Base-by-base conservation (phyloP, 2,888 invertebrate genomes). In the Diaphora mendica region DNA sequence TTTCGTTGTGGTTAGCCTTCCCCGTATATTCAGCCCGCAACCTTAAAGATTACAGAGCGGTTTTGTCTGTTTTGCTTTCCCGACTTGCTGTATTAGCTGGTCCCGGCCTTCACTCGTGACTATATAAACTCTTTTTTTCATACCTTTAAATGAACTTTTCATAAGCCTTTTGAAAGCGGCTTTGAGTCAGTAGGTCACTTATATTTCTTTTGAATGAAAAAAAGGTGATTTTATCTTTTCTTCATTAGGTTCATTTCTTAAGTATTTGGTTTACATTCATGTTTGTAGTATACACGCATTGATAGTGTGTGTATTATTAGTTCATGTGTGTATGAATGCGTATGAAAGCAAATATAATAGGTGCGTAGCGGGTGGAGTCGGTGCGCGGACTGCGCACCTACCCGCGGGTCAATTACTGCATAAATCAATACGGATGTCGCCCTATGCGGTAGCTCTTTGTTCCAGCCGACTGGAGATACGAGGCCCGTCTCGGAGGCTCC, bases 341-440 rank as follows among this genome's bases (percentile, higher is more conserved):
- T 91, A 86, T 87, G 86, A 84, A 85, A 87, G 85, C 86, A 86
- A 88, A 89, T 91, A 89, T 86, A 86, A 87, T 90, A 90, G 88
- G 88, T 91, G 92, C 90, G 91, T 91, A 85, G 85, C 82, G 89
- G 86, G 86, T 75, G 87, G 86, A 85, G 88, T 86, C 80, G 83
- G 84, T 86, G 91, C 90, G 92, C 91, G 91, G 86, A 85, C 85
- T 89, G 92, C 92, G 93, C 93, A 91, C 89, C 91, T 91, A 91
- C 89, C 89, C 92, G 93, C 91, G 89, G 93, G 92, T 93, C 94
- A 94, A 93, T 92, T 92, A 92, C 91, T 93, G 91, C 92, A 93
- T 92, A 94, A 94, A 94, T 93, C 93, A 92, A 93, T 94, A 93
- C 90, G 91, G 91, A 92, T 92, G 91, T 92, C 92, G 91, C 90